Evolutionary conservation across 2,888 invertebrate genomes (phyloP).

Genomic region (Antheraea assamensis): DNA sequence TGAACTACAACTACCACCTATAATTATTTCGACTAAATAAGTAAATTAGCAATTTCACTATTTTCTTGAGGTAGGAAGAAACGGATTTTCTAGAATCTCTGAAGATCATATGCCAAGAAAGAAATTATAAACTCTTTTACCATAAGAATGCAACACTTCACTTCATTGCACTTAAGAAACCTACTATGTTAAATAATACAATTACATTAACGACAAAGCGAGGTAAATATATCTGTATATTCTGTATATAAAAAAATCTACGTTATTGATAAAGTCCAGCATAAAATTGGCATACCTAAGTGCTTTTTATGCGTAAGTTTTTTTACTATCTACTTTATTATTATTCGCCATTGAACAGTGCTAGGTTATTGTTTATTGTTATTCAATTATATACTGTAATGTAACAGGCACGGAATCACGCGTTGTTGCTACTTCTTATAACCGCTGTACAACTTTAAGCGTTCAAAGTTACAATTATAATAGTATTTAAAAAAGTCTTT

Average conservation of each 20-base stretch:
- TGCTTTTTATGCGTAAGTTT: background rate
- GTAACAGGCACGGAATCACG: too few relatives aligned
- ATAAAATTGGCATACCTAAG: too few relatives aligned
- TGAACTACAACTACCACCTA: background rate
- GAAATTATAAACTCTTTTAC: background rate
- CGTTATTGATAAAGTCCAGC: too few relatives aligned
- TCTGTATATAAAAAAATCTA: background rate
- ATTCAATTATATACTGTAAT: too few relatives aligned
- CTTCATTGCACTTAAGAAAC: background rate
- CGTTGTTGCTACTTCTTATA: too few relatives aligned
- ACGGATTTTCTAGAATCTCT: background rate
- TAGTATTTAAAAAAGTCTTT: too few relatives aligned
- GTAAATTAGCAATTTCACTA: background rate
- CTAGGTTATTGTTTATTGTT: too few relatives aligned
- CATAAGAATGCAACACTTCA: background rate
- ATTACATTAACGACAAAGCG: background rate
- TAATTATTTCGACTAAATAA: background rate
- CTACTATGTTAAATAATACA: background rate
- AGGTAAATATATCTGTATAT: background rate
- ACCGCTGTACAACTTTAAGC: too few relatives aligned
- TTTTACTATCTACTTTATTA: too few relatives aligned
- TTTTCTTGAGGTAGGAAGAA: background rate
- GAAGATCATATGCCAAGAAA: background rate
- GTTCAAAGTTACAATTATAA: too few relatives aligned
- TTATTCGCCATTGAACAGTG: too few relatives aligned